Base-by-base conservation (phyloP, 2,888 invertebrate genomes). In the Drosophila borborema region DNA sequence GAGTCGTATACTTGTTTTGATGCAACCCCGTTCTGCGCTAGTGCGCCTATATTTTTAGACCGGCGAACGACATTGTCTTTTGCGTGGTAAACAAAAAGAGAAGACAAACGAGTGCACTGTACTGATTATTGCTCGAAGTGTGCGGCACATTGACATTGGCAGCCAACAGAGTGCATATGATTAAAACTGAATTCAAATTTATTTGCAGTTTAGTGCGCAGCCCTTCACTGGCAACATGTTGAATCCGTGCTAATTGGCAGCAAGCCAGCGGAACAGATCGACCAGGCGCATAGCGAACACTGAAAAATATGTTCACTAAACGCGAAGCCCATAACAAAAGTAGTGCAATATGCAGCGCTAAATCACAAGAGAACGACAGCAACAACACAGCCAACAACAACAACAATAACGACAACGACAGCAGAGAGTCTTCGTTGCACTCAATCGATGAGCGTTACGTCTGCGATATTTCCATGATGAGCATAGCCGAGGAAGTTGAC, bases 381-480 rank as follows among this genome's bases (percentile, higher is more conserved):
- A 68, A 58, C 28, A 65, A 54, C 64, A 48, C 73, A 69, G 51
- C 59, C 62, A 55, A 40, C 31, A 54, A 12, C 28, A 49, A 45
- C 38, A 55, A 38, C 18, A 38, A 12, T 36, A 41, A 43, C 43
- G 43, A 43, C 23, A 43, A 18, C 43, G 43, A 43, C 31, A 46
- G 12, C 23, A 48, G 40, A 12, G 46, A 16, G 20, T 64, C 69
- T 41, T 46, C 53, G 54, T 41, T 76, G 46, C 66, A 70, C 40
- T 23, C 80, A 68, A 79, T 82, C 64, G 90, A 89, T 80, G 90
- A 89, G 54, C 85, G 77, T 56, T 86, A 89, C 74, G 83, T 83
- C 16, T 90, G 82, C 45, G 82, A 89, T 70, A 89, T 89, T 48
- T 80, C 80, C 20, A 87, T 81, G 87, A 87, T 89, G 83, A 74